Percentiles rank a stretch among this genome's conserved stretches.
Conservation (phyloP, 2,888 invertebrate species). For the Tanytarsus gracilentus region DNA sequence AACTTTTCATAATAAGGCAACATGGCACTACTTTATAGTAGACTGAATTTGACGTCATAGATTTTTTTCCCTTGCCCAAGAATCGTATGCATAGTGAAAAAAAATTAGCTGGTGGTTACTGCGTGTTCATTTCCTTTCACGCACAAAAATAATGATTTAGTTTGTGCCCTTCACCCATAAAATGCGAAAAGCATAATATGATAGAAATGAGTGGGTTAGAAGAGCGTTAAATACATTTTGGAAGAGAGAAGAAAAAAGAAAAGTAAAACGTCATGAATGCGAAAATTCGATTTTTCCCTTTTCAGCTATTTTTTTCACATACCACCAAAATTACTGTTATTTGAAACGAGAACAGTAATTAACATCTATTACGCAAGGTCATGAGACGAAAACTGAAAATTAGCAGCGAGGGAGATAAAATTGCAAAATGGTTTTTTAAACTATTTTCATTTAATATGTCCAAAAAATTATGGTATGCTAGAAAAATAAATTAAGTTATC, state of each 20-base stretch:
- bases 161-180: constrained; percentile 25
- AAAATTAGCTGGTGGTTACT: neutral
- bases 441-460: too few species aligned
- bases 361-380: too few species aligned
- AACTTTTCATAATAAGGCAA: too few species aligned
- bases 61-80: neutral
- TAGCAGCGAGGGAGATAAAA: too few species aligned
- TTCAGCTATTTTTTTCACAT: neutral
- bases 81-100: neutral
- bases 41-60: constrained; percentile 23
- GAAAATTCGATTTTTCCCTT: neutral
- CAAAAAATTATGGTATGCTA: too few species aligned
- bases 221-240: neutral
- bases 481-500: too few species aligned
- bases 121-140: constrained; percentile 27
- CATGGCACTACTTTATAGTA: too few species aligned
- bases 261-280: neutral
- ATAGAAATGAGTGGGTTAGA: neutral
- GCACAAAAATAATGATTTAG: neutral
- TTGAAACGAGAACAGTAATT: too few species aligned
- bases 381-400: too few species aligned
- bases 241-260: neutral
- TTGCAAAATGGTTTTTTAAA: too few species aligned
- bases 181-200: neutral
- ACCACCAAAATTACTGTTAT: constrained; percentile 1